Evolutionary conservation across 1,140 invertebrate genomes (phyloP), one percentile per base, ranked within the genome.

Genomic region (Zaprionus nigranus): DNA sequence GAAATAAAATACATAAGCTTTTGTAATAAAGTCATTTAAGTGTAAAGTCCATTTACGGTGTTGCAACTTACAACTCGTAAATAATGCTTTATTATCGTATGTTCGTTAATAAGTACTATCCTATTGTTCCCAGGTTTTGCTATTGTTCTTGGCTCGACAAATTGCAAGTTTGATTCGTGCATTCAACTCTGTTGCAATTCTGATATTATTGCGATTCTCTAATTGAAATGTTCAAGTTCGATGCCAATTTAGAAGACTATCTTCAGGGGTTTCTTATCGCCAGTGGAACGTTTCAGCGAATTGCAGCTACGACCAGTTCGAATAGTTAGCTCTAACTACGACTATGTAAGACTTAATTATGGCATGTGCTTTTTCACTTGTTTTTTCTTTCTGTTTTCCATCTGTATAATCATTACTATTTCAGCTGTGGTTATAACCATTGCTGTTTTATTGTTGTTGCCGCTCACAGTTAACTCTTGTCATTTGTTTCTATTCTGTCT

Each of bases 401-500:
- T 26, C 36, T 56, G 62, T 67, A 63, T 49, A 49, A 64, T 67
- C 68, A 49, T 54, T 59, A 65, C 26, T 58, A 56, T 67, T 75
- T 58, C 57, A 43, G 36, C 24, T 46, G 38, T 36, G 36, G 22
- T 40, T 56, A 20, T 63, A 38, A 12, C 46, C 60, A 73, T 69
- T 69, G 24, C 79, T 73, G 54, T 49, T 30, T 30, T 30, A 30
- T 30, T 49, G 28, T 34, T 49, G 24, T 67, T 68, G 34, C 54
- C 28, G 54, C 78, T 65, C 67, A 75, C 62, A 79, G 81, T 81
- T 75, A 75, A 79, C 78, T 79, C 62, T 79, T 67, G 60, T 68
- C 43, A 61, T 83, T 71, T 67, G 40, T 54, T 57, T 65, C 56
- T 34, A 36, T 36, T 64, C 75, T 80, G 68, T 63, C 34, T 59